A percentile compares a stretch with the other conserved stretches of the same genome.
phyloP scores from a whole-genome alignment of 2,888 invertebrate species.

The Ligdia adustata region DNA sequence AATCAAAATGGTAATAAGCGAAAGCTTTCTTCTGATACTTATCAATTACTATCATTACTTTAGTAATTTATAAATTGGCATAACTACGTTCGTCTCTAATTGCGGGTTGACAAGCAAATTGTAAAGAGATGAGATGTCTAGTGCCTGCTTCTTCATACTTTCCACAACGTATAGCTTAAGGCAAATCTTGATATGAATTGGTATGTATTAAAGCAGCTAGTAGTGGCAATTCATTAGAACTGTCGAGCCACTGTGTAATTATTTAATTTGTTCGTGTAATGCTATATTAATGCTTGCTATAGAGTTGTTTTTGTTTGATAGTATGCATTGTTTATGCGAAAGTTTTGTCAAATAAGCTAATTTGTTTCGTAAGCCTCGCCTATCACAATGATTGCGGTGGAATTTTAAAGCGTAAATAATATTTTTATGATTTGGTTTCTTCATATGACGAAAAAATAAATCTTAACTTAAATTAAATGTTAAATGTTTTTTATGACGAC shows the following conservation, averaged over 20 bases:
- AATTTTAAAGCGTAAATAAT: no score
- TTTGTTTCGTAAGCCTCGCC: no score
- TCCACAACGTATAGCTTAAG: constrained; percentile 26
- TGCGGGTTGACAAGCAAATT: constrained; percentile 56
- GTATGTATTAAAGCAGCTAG: constrained; percentile 15
- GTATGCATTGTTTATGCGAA: constrained; percentile 8
- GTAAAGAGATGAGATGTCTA: constrained; percentile 34
- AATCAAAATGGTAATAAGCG: constrained; percentile 44
- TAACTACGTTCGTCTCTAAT: constrained; percentile 52
- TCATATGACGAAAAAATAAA: background rate
- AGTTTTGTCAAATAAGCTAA: constrained; percentile 6
- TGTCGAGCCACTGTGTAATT: constrained; percentile 34
- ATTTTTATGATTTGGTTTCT: no score
- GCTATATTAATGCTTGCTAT: constrained; percentile 28
- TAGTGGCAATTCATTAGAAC: constrained; percentile 31
- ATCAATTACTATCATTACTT: constrained; percentile 54
- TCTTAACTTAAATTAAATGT: constrained; percentile 3
- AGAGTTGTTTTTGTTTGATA: constrained; percentile 23
- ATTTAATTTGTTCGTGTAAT: constrained; percentile 37
- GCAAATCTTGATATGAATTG: constrained; percentile 32
- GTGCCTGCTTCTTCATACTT: constrained; percentile 15
- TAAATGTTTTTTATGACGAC: background rate
- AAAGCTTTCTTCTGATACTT: constrained; percentile 44
- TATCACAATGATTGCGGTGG: no score
- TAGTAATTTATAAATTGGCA: constrained; percentile 51